Percentiles rank a stretch among this genome's conserved stretches.
phyloP scores from a whole-genome alignment of 2,797 vertebrate genomes.

The Diglossa cyanea region DNA sequence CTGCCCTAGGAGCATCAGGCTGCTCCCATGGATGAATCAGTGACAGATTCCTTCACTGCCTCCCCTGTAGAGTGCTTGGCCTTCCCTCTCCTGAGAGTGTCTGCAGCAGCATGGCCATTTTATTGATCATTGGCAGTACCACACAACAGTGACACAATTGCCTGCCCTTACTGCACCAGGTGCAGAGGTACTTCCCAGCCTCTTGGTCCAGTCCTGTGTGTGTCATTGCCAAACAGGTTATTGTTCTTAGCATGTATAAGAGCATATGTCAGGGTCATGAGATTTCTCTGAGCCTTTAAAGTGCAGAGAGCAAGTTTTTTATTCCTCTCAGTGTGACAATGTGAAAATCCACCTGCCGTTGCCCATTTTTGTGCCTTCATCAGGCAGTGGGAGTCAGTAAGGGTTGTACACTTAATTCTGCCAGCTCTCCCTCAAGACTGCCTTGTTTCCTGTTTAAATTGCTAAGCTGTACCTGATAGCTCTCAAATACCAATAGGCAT shows the following conservation, averaged over 20 bases:
- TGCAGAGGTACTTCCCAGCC: background rate
- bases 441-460: background rate
- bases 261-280: background rate
- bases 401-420: background rate
- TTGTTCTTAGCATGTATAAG: background rate
- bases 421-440: background rate
- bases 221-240: background rate
- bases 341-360: background rate
- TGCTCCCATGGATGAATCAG: background rate
- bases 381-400: background rate
- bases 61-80: background rate
- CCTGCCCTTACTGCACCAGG: background rate
- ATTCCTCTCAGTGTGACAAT: background rate
- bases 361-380: background rate
- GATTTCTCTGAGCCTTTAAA: background rate
- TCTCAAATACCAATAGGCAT: background rate
- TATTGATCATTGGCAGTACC: background rate
- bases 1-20: background rate
- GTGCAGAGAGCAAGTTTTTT: background rate
- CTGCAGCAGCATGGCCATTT: background rate
- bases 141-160: accelerated
- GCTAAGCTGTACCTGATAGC: background rate
- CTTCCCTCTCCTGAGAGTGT: background rate
- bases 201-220: accelerated
- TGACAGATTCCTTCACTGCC: background rate